Base-by-base conservation (phyloP, 1,140 invertebrate genomes). In the Melitaea cinxia region DNA sequence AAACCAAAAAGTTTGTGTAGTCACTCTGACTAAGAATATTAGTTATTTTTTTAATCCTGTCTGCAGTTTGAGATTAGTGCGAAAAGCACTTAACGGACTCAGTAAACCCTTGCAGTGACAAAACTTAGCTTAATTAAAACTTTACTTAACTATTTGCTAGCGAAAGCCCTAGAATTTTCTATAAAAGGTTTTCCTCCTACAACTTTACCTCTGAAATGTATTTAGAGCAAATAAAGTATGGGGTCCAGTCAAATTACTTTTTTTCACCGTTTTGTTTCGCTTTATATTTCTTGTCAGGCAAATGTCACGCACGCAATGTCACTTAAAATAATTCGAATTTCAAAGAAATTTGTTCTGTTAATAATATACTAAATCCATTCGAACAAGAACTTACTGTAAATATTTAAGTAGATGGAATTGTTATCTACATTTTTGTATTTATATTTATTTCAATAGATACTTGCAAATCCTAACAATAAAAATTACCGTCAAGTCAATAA, bases 211-310 rank as follows among this genome's bases (percentile, higher is more conserved):
- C 42, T 23, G 42, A 23, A 21, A 47, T 23, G 42, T 42, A 23
- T 47, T n/a, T 17, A 47, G 42, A 47, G 15, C 42, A 47, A 47
- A 47, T 47, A 47, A n/a, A 23, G 42, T 23, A 47, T 21, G 42
- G 42, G 42, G 42, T 47, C 42, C 21, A 23, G 42, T 47, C 23
- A 47, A 47, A 47, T 47, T 47, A 17, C 17, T 47, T 47, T 47
- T 23, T 47, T 47, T 47, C 14, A 6, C 37, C 5, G 21, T 21
- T 5, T 21, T 15, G 10, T 23, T 21, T 7, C 19, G 17, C 19
- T 21, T n/a, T 7, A 4, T 21, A 7, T 45, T 19, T 12, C 2
- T n/a, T n/a, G n/a, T n/a, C n/a, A n/a, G n/a, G n/a, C n/a, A n/a
- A n/a, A n/a, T n/a, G n/a, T n/a, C n/a, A n/a, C n/a, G n/a, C n/a